Evolutionary conservation across 2,797 vertebrate genomes (phyloP).

Genomic region (Brachyrhaphis roseni): DNA sequence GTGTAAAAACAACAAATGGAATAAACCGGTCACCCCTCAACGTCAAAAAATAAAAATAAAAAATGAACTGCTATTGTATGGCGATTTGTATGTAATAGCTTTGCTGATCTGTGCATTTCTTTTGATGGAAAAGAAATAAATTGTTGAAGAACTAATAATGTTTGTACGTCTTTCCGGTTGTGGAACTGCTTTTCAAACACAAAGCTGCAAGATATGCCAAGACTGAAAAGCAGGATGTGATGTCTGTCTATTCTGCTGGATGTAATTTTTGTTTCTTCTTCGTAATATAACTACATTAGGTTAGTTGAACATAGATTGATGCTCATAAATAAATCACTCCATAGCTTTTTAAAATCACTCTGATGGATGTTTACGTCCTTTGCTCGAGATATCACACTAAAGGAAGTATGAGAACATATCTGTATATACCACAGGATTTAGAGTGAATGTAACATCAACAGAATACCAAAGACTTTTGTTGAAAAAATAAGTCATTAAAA

Average conservation of each 20-base stretch:
- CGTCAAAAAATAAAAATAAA: conserved; percentile 74
- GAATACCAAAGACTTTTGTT: not conserved
- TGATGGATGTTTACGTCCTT: not conserved
- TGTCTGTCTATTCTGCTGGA: conserved; percentile 19
- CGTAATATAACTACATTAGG: not conserved
- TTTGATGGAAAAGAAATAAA: conserved; percentile 86
- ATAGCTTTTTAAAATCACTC: not conserved
- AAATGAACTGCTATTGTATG: conserved; percentile 80
- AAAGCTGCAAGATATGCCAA: not conserved
- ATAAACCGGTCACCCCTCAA: conserved; percentile 68
- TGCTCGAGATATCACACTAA: not conserved
- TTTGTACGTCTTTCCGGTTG: not conserved
- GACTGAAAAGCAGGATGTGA: not conserved
- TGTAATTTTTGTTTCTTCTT: not conserved
- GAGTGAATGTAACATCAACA: not conserved
- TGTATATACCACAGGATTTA: not conserved
- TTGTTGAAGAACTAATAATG: conserved; percentile 81
- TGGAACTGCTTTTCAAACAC: conserved; percentile 63
- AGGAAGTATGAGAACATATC: not conserved
- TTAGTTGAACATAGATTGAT: not conserved
- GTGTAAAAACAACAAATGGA: conserved; percentile 63
- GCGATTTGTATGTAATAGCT: conserved; percentile 91
- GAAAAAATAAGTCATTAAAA: not conserved
- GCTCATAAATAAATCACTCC: not conserved
- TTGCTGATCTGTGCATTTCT: conserved; percentile 89